These are phyloP conservation scores for Antechinus flavipes DNA, from an alignment of 2,113 vertebrate species.

Conservation along the genomic window DNA sequence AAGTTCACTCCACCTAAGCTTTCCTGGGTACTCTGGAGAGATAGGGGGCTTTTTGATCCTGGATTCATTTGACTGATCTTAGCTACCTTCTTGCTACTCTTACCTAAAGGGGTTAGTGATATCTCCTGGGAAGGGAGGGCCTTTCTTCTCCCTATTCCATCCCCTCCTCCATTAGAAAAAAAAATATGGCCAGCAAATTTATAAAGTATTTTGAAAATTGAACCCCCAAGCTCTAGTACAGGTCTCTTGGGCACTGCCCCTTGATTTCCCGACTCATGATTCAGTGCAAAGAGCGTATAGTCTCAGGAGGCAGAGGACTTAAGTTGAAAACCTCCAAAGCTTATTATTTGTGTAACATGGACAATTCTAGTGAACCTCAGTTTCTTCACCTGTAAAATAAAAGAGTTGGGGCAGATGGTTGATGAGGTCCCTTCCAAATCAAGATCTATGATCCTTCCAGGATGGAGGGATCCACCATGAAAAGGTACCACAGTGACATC, in stretches of 20 bases:
- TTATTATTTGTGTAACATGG: not conserved
- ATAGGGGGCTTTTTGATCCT: constrained; percentile 74
- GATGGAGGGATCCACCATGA: not conserved
- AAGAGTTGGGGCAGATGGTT: not conserved
- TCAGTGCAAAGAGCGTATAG: not conserved
- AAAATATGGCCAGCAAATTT: constrained; percentile 2
- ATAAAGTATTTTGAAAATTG: constrained; percentile 10
- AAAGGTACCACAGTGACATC: not conserved
- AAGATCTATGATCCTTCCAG: not conserved
- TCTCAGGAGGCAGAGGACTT: not conserved
- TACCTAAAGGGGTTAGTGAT: constrained; percentile 47
- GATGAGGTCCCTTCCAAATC: not conserved
- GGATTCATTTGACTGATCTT: constrained; percentile 45
- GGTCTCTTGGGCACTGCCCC: not conserved
- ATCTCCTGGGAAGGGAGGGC: constrained; percentile 5
- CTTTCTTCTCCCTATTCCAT: constrained; percentile 28
- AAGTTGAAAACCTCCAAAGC: not conserved
- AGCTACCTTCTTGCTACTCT: constrained; percentile 56
- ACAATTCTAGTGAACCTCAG: not conserved
- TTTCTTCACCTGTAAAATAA: not conserved
- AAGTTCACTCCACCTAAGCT: constrained; percentile 10
- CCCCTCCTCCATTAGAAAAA: not conserved
- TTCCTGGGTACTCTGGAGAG: constrained; percentile 54
- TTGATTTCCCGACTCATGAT: not conserved
- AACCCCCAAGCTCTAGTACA: not conserved